phyloP scores from a whole-genome alignment of 2,888 invertebrate species.

The Catocala fraxini region DNA sequence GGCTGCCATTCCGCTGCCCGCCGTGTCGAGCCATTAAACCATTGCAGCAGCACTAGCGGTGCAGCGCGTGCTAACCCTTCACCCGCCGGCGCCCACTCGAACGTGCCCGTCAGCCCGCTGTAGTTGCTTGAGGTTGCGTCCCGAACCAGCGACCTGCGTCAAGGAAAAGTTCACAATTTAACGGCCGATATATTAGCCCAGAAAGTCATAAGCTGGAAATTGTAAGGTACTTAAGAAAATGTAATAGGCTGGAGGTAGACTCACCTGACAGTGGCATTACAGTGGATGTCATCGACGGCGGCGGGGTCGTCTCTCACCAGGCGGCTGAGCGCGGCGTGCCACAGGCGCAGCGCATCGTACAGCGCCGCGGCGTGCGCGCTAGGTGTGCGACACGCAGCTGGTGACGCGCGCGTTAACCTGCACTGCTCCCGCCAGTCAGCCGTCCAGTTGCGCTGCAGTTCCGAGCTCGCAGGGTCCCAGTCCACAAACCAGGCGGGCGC shows the following conservation, averaged over 20 bases:
- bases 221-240: not conserved
- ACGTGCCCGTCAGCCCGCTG: slow-evolving; percentile 70
- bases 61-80: slow-evolving; percentile 25
- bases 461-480: slow-evolving; percentile 60
- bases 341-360: slow-evolving; percentile 73
- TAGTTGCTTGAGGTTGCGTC: slow-evolving; percentile 56
- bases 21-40: slow-evolving; percentile 80
- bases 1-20: slow-evolving; percentile 91
- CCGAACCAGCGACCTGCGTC: slow-evolving; percentile 58
- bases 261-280: slow-evolving; percentile 59
- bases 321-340: slow-evolving; percentile 65
- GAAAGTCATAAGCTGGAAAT: no score
- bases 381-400: slow-evolving; percentile 36
- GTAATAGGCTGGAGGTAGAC: not conserved
- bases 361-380: slow-evolving; percentile 68
- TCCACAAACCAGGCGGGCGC: slow-evolving; percentile 64
- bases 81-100: slow-evolving; percentile 60
- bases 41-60: slow-evolving; percentile 85
- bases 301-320: slow-evolving; percentile 55
- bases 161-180: no score
- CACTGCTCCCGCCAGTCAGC: slow-evolving; percentile 20
- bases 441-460: slow-evolving; percentile 19
- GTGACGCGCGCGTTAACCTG: slow-evolving; percentile 5
- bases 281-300: slow-evolving; percentile 69
- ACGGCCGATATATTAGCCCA: no score